Conservation (phyloP, 2,888 invertebrate genomes). For the Lampropteryx suffumata region DNA sequence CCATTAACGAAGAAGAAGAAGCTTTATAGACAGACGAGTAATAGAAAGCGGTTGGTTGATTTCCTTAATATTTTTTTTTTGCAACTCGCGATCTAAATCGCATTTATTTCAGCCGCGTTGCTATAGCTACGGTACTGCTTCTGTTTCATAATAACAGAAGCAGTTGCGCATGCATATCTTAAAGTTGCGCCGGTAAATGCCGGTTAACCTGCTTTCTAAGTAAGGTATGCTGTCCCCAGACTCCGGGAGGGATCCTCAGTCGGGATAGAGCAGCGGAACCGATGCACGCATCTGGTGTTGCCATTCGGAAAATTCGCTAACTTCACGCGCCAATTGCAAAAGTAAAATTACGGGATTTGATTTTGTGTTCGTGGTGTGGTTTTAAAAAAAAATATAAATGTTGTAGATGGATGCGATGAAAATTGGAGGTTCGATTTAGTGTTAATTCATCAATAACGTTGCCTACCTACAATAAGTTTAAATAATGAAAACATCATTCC, state of each 20-base stretch:
- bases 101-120: no score
- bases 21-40: no score
- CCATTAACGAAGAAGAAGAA: no score
- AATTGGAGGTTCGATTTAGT: not conserved
- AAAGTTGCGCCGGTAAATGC: not conserved
- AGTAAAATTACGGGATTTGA: slow-evolving; percentile 22
- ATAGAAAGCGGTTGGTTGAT: no score
- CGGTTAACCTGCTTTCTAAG: slow-evolving; percentile 5
- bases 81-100: no score
- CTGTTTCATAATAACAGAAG: no score
- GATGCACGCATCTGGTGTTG: slow-evolving; percentile 22
- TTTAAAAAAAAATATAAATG: not conserved
- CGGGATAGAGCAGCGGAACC: slow-evolving; percentile 33
- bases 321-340: slow-evolving; percentile 41
- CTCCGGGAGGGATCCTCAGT: slow-evolving; percentile 36
- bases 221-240: slow-evolving; percentile 36
- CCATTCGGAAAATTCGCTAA: slow-evolving; percentile 35
- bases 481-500: no score
- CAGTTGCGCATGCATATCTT: not conserved
- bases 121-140: no score
- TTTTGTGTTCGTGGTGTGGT: slow-evolving; percentile 8
- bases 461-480: no score
- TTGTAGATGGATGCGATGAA: slow-evolving; percentile 6
- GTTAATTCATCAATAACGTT: no score
- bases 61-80: no score